Conservation (phyloP, 2,888 invertebrate species). For the Papilio gigon region DNA sequence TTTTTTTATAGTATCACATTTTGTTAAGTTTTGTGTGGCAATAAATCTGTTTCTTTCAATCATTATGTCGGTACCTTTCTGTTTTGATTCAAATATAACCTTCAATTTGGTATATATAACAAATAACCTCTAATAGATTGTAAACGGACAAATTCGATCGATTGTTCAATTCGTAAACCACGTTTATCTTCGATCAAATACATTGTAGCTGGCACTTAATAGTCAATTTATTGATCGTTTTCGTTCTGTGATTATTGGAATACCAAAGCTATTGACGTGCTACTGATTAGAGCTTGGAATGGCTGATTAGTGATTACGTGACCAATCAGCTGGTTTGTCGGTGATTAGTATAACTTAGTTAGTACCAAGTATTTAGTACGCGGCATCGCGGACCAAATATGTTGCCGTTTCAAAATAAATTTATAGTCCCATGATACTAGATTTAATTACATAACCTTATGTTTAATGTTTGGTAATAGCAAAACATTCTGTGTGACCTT, state of each 20-base stretch:
- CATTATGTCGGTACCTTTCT: no score
- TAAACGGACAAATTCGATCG: neutral
- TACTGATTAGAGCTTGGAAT: conserved; percentile 31
- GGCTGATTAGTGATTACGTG: conserved; percentile 29
- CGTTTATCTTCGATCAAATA: conserved; percentile 10
- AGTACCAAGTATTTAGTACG: neutral
- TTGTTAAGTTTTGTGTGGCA: no score
- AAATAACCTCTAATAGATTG: neutral
- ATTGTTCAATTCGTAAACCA: neutral
- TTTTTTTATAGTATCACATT: no score
- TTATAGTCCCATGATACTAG: neutral
- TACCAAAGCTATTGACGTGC: conserved; percentile 19
- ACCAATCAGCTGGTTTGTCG: conserved; percentile 19
- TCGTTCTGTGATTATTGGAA: conserved; percentile 22
- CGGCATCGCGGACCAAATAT: neutral
- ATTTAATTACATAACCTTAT: no score
- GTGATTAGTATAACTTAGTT: conserved; percentile 16
- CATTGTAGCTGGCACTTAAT: conserved; percentile 19
- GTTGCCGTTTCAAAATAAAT: neutral
- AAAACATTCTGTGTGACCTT: no score
- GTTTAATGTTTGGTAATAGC: no score
- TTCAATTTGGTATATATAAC: neutral
- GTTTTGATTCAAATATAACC: no score
- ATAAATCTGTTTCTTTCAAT: no score
- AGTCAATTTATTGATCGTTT: conserved; percentile 34